phyloP scores from a whole-genome alignment of 2,888 invertebrate genomes.

The Apeira syringaria region DNA sequence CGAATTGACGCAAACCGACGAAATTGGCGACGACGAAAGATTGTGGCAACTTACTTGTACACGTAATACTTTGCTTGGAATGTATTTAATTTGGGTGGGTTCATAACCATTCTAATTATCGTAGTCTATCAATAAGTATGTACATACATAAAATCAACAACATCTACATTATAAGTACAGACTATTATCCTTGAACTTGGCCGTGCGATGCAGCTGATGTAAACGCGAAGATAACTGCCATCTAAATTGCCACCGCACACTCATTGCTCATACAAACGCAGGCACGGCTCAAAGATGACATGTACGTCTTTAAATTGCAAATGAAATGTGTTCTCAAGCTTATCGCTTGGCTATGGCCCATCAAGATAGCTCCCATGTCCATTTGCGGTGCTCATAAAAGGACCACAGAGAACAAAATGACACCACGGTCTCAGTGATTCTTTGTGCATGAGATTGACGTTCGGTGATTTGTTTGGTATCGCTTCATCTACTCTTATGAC shows the following conservation, averaged over 20 bases:
- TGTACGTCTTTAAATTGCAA: constrained; percentile 47
- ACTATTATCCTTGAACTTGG: constrained; percentile 21
- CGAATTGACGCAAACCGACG: no score
- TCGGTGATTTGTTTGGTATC: constrained; percentile 28
- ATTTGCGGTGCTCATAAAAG: constrained; percentile 52
- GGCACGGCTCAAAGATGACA: constrained; percentile 28
- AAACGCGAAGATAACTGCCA: constrained; percentile 21
- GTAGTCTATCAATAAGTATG: no score
- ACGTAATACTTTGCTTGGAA: no score
- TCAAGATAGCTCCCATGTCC: constrained; percentile 50
- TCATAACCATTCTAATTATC: no score
- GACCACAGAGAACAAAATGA: constrained; percentile 45
- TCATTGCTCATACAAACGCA: constrained; percentile 21
- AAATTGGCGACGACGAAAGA: no score
- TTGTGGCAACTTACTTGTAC: no score
- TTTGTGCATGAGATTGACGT: constrained; percentile 10
- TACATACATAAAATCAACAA: background rate
- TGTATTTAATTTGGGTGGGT: no score
- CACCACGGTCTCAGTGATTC: constrained; percentile 31
- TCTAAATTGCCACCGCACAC: constrained; percentile 26
- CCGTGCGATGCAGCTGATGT: constrained; percentile 20
- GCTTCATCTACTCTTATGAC: constrained; percentile 23
- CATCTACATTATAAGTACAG: background rate
- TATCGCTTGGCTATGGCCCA: constrained; percentile 52
- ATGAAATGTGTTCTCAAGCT: constrained; percentile 58